Evolutionary conservation across 1,140 invertebrate species (phyloP), one percentile per base, ranked within the genome.

Genomic region (Prorops nasuta): DNA sequence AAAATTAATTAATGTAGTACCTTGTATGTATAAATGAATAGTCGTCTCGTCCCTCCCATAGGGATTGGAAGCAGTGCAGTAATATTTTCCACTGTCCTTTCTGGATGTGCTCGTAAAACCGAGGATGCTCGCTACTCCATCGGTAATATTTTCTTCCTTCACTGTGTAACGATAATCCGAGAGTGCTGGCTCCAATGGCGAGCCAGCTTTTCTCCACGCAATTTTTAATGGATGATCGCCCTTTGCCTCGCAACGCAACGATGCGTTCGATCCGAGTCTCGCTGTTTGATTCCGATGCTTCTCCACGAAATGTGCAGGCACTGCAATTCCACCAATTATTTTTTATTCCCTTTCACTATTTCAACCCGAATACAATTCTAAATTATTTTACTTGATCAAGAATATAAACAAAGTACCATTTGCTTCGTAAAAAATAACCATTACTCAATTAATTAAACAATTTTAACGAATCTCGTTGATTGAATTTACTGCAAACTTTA

Each of bases 11-110:
- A n/a, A n/a, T n/a, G n/a, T n/a, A n/a, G n/a, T 69, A 87, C 87
- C 94, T 85, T 96, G 92, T 8, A 97, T 91, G 39, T 92, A 88
- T 8, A 98, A 81, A 63, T 93, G 89, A 67, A 95, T 92, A 17
- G 86, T 87, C 83, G 94, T 92, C 68, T 94, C 88, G 64, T 96
- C 94, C 57, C 89, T 86, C 16, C 94, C 94, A 64, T 94, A 93
- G 35, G 86, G 81, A 77, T 97, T 98, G 46, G 85, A 87, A 1
- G 91, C 92, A 42, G 85, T 80, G 74, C 94, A 98, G 16, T 91
- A 89, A 69, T 96, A 90, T 39, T 90, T 84, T 3, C 90, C 92
- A 1, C 92, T 92, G 75, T 97, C 94, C 59, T 89, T 87, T 24
- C 91, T 80, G 51, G 89, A 89, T 2, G 91, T 92, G 55, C 89